Evolutionary conservation across 1,140 invertebrate species (phyloP), one percentile per base, ranked within the genome.

Genomic region (Paramacrobiotus metropolitanus): DNA sequence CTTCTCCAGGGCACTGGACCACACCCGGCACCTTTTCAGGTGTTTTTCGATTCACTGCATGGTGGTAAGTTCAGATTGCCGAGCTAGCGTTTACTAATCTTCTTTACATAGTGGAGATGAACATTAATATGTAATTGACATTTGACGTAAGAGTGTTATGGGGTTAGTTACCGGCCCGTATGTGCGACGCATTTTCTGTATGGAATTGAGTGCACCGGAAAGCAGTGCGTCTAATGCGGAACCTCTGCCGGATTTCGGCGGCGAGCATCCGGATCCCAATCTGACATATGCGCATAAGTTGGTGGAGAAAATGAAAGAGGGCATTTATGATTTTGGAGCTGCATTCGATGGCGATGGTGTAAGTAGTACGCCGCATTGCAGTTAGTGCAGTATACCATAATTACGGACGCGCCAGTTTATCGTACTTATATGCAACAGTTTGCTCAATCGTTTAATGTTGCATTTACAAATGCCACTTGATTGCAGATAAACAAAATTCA

Each of bases 271-370:
- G 0, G 95, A 99, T 78, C 95, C 95, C 24, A 99, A 99, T 78
- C 77, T 99, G 31, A 97, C 93, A 0, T 95, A 95, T 75, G 90
- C 90, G 20, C 82, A 81, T 55, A 82, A 87, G 70, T 79, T 97
- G 31, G 89, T 94, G 0, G 74, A 83, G 44, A 76, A 80, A 1
- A 78, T 94, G 60, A 80, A 82, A 68, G 77, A 81, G 66, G 84
- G 86, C 1, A 80, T 83, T 60, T 86, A 86, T 70, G 87, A 91
- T 72, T 86, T 99, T 69, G 95, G 94, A 34, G 92, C 89, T 31
- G 95, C 95, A 59, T 99, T 98, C 74, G 95, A 99, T 78, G 94
- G 94, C 9, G 94, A 98, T 75, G 93, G 92, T 63, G 85, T 82
- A 72, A 74, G 75, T 71, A 55, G 2, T 9, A 31, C 20, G 21